Evolutionary conservation across 64 coral and sea anemone species (phyloP).

Genomic region (Trachythela sp.): DNA sequence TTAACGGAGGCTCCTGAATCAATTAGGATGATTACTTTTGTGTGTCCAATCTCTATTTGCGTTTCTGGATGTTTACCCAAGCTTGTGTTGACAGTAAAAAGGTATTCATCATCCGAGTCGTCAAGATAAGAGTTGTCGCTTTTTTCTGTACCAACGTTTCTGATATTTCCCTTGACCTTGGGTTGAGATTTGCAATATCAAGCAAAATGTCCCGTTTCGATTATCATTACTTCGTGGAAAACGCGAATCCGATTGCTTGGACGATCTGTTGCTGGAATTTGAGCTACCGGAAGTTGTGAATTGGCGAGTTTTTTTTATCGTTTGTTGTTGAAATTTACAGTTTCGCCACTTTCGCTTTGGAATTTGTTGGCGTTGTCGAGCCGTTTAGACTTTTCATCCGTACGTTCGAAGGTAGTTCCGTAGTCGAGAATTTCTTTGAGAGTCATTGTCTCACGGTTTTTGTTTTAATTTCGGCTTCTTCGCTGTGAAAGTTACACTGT

Average conservation of each 20-base stretch:
- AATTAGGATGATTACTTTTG: neutral
- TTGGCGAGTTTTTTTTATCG: neutral
- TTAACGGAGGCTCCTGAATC: neutral
- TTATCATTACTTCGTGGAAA: neutral
- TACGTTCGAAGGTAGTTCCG: neutral
- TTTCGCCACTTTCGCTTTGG: neutral
- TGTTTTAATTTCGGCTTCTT: neutral
- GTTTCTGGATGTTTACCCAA: neutral
- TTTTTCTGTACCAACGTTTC: neutral
- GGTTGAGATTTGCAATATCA: neutral
- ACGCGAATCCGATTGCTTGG: neutral
- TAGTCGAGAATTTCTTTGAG: conserved; percentile 5
- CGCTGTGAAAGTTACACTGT: neutral
- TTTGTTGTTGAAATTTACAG: neutral
- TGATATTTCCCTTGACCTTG: neutral
- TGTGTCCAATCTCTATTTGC: neutral
- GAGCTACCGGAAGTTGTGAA: neutral
- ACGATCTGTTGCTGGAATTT: neutral
- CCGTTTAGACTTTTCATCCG: neutral
- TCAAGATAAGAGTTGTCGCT: neutral
- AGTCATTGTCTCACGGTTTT: neutral
- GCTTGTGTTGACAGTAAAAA: too few species aligned
- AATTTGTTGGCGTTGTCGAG: neutral
- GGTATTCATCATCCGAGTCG: neutral
- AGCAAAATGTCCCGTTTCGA: neutral